Percentiles rank a stretch among this genome's conserved stretches.
These are phyloP conservation scores for Numida meleagris DNA, from an alignment of 2,113 vertebrate genomes.

Conservation along the genomic window DNA sequence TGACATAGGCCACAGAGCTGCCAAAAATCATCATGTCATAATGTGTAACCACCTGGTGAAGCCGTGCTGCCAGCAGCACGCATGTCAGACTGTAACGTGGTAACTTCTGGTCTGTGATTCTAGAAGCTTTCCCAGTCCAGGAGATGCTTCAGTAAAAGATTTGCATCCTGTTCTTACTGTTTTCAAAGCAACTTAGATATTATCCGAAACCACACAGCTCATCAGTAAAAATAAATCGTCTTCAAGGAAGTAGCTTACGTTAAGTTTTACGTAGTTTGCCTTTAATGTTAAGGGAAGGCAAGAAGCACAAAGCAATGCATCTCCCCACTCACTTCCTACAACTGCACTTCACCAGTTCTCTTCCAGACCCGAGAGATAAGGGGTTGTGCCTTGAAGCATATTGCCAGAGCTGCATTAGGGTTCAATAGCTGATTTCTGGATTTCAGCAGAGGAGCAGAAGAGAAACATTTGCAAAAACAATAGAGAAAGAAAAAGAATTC, in stretches of 20 bases:
- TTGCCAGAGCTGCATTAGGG: neutral
- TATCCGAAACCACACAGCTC: neutral
- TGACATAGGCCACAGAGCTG: neutral
- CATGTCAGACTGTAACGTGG: accelerated
- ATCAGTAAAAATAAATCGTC: neutral
- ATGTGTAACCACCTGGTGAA: neutral
- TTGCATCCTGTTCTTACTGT: neutral
- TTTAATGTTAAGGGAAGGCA: neutral
- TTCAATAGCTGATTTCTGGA: neutral
- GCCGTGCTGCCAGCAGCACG: neutral
- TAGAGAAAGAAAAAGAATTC: neutral
- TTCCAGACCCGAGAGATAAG: neutral
- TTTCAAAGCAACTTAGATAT: neutral
- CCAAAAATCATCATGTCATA: neutral
- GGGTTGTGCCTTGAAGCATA: neutral
- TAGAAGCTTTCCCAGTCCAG: neutral
- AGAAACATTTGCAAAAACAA: neutral
- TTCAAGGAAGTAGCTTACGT: neutral
- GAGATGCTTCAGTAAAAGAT: neutral
- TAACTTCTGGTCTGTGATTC: neutral
- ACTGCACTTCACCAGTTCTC: neutral
- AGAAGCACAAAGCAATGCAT: neutral
- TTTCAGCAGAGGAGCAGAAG: neutral
- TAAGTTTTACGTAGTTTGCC: neutral
- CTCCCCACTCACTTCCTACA: neutral